phyloP scores from a whole-genome alignment of 2,888 invertebrate species.

The Leptopilina drosophilae region DNA sequence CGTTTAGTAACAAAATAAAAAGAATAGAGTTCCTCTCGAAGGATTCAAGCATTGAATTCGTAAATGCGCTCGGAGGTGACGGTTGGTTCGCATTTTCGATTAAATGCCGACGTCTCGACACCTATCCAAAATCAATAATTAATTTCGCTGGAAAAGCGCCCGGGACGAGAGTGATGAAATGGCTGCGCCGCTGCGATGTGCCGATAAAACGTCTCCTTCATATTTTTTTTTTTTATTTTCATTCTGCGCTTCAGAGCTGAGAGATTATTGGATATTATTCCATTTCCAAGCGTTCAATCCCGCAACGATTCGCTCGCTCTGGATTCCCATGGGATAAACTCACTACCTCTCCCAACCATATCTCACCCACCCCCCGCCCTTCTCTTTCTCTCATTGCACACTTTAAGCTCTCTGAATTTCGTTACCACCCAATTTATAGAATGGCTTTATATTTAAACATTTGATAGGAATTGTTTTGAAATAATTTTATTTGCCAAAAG shows the following conservation, averaged over 20 bases:
- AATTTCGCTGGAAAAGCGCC: conserved; percentile 69
- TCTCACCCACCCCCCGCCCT: conserved; percentile 47
- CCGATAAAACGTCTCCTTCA: conserved; percentile 72
- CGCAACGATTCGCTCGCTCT: conserved; percentile 74
- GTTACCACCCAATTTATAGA: conserved; percentile 50
- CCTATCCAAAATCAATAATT: conserved; percentile 76
- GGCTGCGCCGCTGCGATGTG: conserved; percentile 70
- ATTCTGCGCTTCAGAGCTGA: conserved; percentile 61
- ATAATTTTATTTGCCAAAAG: too few species aligned
- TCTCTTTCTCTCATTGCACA: conserved; percentile 41
- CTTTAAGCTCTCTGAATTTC: conserved; percentile 68
- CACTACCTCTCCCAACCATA: conserved; percentile 45
- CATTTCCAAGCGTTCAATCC: conserved; percentile 77
- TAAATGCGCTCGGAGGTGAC: conserved; percentile 54
- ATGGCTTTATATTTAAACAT: conserved; percentile 22
- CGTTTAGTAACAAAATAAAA: not conserved
- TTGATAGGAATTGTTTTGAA: not conserved
- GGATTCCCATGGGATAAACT: conserved; percentile 67
- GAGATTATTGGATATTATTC: conserved; percentile 77
- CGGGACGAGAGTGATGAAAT: conserved; percentile 57
- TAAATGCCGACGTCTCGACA: conserved; percentile 68
- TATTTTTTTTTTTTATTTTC: conserved; percentile 62
- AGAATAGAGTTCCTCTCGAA: conserved; percentile 5
- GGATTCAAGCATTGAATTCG: conserved; percentile 39
- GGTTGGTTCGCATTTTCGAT: conserved; percentile 70